These are phyloP conservation scores for Drosophila ezoana DNA, from an alignment of 2,888 invertebrate species.

Conservation along the genomic window DNA sequence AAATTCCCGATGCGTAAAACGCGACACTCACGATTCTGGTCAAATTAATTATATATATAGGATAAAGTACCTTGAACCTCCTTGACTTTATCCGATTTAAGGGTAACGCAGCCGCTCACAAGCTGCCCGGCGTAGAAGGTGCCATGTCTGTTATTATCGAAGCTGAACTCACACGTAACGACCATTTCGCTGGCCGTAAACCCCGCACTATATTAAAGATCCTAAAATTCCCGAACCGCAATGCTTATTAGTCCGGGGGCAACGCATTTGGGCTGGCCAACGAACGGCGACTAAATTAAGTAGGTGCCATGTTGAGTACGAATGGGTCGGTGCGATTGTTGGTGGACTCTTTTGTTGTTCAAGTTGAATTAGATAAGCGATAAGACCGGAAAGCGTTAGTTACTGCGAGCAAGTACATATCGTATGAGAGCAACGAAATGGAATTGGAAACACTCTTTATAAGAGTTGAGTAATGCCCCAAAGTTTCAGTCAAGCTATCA, in stretches of 20 bases:
- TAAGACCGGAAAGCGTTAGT: constrained; percentile 46
- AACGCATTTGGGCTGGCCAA: constrained; percentile 42
- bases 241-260: constrained; percentile 2
- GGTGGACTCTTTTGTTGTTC: constrained; percentile 23
- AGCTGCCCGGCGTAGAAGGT: constrained; percentile 84
- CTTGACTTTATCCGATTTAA: constrained; percentile 77
- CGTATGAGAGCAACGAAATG: constrained; percentile 35
- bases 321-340: constrained; percentile 21
- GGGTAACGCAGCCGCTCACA: constrained; percentile 74
- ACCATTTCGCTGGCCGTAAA: constrained; percentile 71
- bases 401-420: constrained; percentile 24
- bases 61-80: constrained; percentile 79
- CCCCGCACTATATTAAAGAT: constrained; percentile 2
- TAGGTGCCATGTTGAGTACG: constrained; percentile 19
- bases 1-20: constrained; percentile 25
- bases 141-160: constrained; percentile 81
- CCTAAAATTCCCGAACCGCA: constrained; percentile 4
- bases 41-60: background rate
- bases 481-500: constrained; percentile 33
- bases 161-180: constrained; percentile 82
- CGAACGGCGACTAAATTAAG: constrained; percentile 57
- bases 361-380: constrained; percentile 63
- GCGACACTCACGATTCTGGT: constrained; percentile 7
- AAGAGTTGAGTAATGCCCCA: constrained; percentile 34
- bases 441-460: constrained; percentile 56